Conservation (phyloP, 2,797 vertebrate genomes). For the Acanthurus leucopareius region DNA sequence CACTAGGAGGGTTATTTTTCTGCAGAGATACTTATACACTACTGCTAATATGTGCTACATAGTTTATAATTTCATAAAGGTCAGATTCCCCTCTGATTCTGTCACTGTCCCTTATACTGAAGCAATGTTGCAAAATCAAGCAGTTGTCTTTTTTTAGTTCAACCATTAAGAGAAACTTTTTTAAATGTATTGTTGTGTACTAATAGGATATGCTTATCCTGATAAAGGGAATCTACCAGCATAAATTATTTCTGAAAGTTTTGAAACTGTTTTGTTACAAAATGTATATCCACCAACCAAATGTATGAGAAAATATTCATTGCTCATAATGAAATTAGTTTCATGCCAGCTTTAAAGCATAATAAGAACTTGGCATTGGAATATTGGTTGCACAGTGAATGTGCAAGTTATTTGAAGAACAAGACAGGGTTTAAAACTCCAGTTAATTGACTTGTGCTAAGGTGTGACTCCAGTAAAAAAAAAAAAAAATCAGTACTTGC, state of each 20-base stretch:
- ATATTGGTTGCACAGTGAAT: neutral
- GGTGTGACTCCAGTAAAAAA: neutral
- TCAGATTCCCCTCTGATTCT: constrained; percentile 1
- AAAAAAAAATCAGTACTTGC: neutral
- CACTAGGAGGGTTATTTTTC: neutral
- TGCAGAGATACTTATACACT: neutral
- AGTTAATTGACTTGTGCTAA: constrained; percentile 2
- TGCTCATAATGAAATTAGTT: neutral
- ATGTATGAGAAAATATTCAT: too few species aligned
- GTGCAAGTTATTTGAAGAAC: neutral
- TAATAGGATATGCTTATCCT: too few species aligned
- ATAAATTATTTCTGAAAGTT: neutral
- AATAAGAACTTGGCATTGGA: neutral
- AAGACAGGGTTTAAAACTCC: neutral
- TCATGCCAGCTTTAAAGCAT: neutral
- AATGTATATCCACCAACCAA: neutral
- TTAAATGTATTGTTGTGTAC: too few species aligned
- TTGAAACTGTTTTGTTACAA: neutral
- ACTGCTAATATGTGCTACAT: neutral
- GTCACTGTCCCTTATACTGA: constrained; percentile 12
- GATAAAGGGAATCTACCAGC: neutral
- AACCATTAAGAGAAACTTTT: too few species aligned
- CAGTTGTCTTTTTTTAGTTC: neutral
- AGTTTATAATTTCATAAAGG: neutral
- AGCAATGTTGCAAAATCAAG: constrained; percentile 14